A percentile compares a stretch with the other conserved stretches of the same genome.
phyloP scores from a whole-genome alignment of 2,888 invertebrate genomes.

The Anodontia alba region DNA sequence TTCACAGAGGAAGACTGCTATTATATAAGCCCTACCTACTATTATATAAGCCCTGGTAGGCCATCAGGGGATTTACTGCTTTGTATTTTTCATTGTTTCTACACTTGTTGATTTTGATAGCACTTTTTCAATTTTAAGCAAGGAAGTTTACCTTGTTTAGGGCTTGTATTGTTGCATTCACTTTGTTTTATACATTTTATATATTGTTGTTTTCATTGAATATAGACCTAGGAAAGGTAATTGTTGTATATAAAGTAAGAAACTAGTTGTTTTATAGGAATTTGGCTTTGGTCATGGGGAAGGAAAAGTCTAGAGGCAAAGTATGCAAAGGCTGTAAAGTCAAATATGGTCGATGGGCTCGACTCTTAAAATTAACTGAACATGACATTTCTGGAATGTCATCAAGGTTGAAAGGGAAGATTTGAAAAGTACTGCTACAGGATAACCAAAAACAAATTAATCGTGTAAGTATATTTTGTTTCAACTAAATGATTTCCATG shows the following conservation, averaged over 20 bases:
- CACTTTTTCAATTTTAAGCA: background rate
- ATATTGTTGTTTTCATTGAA: no score
- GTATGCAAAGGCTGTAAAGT: background rate
- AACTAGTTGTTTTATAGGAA: background rate
- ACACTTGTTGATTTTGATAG: background rate
- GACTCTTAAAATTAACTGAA: background rate
- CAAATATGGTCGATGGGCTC: slow-evolving; percentile 5
- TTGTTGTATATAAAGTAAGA: background rate
- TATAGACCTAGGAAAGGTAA: background rate
- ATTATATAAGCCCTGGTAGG: background rate
- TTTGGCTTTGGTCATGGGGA: no score
- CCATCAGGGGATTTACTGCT: background rate
- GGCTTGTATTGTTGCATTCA: background rate
- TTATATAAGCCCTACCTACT: no score
- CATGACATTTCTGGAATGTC: background rate
- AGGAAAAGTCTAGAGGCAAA: background rate
- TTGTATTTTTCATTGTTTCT: background rate
- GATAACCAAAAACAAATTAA: no score
- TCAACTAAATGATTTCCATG: no score
- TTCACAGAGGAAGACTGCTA: no score
- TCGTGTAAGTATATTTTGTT: no score
- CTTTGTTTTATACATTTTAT: background rate
- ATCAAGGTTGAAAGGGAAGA: background rate
- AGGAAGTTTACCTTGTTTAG: background rate
- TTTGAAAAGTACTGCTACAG: no score